Conservation (phyloP, 2,113 vertebrate species). For the Myiozetetes cayanensis region DNA sequence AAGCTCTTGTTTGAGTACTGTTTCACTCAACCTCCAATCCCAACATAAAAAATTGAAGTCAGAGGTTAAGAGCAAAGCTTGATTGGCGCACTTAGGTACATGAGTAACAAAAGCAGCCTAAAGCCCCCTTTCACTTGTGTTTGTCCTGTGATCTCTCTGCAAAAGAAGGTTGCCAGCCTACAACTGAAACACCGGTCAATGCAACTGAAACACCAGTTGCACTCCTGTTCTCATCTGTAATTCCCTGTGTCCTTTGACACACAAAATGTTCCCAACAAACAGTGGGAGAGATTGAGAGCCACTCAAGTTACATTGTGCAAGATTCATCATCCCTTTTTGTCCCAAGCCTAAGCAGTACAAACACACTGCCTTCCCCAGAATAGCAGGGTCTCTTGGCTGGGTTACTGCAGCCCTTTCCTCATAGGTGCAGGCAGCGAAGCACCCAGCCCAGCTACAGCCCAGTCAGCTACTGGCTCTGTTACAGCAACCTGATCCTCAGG, state of each 20-base stretch:
- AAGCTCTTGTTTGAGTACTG: background rate
- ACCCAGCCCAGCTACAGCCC: background rate
- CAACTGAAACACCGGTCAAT: background rate
- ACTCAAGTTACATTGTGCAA: background rate
- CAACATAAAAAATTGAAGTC: background rate
- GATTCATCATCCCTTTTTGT: background rate
- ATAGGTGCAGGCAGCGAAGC: background rate
- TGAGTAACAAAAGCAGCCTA: background rate
- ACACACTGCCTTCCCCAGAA: background rate
- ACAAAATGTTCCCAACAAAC: background rate
- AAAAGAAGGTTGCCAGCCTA: background rate
- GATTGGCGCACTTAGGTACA: background rate
- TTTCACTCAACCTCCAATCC: background rate
- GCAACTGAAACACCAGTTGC: background rate
- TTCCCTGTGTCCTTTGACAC: background rate
- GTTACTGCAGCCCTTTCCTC: background rate
- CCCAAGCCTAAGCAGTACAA: background rate
- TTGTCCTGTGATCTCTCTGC: background rate
- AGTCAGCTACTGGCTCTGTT: background rate
- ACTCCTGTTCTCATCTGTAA: background rate
- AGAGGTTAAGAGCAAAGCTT: background rate
- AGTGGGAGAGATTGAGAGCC: background rate
- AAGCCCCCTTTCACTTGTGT: background rate
- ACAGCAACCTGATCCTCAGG: background rate
- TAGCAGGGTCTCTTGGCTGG: background rate